Evolutionary conservation across 2,888 invertebrate genomes (phyloP), one percentile per base, ranked within the genome.

Genomic region (Euproctis similis): DNA sequence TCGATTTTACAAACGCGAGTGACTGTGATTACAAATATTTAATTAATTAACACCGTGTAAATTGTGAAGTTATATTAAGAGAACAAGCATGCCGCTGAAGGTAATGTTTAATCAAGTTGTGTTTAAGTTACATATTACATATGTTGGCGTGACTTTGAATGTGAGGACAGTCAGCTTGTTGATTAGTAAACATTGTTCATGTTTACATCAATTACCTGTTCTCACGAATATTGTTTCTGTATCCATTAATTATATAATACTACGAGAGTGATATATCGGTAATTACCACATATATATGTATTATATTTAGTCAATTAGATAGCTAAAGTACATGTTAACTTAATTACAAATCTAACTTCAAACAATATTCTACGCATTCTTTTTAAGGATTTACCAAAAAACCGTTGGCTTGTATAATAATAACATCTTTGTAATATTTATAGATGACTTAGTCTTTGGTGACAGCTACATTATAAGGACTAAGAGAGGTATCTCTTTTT

Each of bases 1-100:
- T 19, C 26, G 29, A 61, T 59, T 51, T 21, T 60, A 52, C 53
- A n/a, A n/a, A n/a, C 78, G 80, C 74, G 78, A 66, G 81, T 81
- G 74, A 69, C 58, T 59, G 66, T 56, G 49, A 43, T 46, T 49
- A 27, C 39, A 29, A 8, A 3, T 2, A 21, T 10, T 21, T 44
- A 36, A 31, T 22, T 36, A n/a, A n/a, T n/a, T n/a, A n/a, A n/a
- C n/a, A n/a, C 46, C 46, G 46, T 55, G 61, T 42, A 32, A 45
- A 48, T 40, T 51, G 57, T 54, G n/a, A n/a, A n/a, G 54, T 35
- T 38, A 27, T 37, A 37, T 40, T 31, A 31, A 42, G 49, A 31
- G 39, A 36, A 44, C 53, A 59, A 41, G 46, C 49, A 73, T 72
- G 71, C 48, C 51, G 41, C 20, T 57, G 39, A 67, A 72, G 72